phyloP scores from a whole-genome alignment of 2,113 vertebrate genomes.

The Acinonyx jubatus region DNA sequence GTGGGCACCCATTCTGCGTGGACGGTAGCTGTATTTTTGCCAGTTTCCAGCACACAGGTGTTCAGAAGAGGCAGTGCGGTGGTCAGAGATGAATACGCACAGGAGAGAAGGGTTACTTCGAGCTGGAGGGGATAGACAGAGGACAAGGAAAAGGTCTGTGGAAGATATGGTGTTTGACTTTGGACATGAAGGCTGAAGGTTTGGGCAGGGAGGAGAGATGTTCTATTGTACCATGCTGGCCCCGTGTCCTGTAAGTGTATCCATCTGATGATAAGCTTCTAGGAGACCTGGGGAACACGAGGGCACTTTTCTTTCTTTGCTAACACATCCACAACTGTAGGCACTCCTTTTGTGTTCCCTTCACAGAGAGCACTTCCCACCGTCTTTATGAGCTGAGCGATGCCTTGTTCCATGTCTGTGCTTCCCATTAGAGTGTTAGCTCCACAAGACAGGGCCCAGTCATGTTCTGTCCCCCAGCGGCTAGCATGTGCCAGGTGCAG shows the following conservation, averaged over 20 bases:
- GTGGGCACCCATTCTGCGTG: neutral
- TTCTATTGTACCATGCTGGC: accelerated
- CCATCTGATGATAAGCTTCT: neutral
- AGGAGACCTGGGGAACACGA: neutral
- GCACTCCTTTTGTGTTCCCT: neutral
- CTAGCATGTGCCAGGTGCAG: accelerated
- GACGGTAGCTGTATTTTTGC: neutral
- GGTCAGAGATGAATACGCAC: accelerated
- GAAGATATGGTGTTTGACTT: neutral
- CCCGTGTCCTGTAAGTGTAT: neutral
- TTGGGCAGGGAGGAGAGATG: neutral
- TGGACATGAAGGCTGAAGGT: neutral
- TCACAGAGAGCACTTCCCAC: neutral
- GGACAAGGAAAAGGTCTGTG: neutral
- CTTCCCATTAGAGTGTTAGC: accelerated
- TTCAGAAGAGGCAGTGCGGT: neutral
- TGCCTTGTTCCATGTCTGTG: neutral
- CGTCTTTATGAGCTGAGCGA: accelerated
- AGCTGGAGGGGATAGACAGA: neutral
- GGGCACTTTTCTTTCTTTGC: neutral
- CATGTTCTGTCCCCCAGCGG: neutral
- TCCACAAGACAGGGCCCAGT: neutral
- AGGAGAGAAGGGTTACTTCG: neutral
- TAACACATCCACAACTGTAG: too few relatives aligned
- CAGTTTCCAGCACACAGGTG: neutral